phyloP scores from a whole-genome alignment of 2,888 invertebrate genomes.

The Brachyptera putata region DNA sequence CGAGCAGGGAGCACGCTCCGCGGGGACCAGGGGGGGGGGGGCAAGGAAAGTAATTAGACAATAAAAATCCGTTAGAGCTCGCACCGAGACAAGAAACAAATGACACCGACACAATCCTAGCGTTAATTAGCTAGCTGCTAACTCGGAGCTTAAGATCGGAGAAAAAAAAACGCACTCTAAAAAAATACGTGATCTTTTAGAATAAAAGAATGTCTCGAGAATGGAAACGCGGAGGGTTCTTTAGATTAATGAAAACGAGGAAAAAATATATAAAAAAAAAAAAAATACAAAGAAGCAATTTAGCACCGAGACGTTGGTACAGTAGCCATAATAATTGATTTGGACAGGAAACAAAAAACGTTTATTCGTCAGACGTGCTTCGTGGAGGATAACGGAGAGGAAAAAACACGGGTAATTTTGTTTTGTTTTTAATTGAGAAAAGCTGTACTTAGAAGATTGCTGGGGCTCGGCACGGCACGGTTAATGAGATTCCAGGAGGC shows the following conservation, averaged over 20 bases:
- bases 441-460: background rate
- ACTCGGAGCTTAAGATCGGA: constrained; percentile 8
- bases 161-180: constrained; percentile 1
- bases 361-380: background rate
- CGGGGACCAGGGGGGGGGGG: background rate
- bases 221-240: constrained; percentile 6
- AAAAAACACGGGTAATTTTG: background rate
- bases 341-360: background rate
- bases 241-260: constrained; percentile 17
- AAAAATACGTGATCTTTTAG: constrained; percentile 7
- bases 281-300: constrained; percentile 9
- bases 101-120: constrained; percentile 42
- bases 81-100: constrained; percentile 40
- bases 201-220: background rate
- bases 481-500: too few species aligned
- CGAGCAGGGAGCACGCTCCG: background rate
- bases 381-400: background rate
- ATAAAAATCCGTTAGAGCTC: constrained; percentile 46
- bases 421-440: constrained; percentile 3
- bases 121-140: constrained; percentile 22
- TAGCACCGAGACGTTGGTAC: background rate
- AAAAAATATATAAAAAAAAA: constrained; percentile 10
- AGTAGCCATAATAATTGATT: constrained; percentile 16
- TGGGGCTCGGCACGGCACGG: too few species aligned
- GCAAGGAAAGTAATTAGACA: constrained; percentile 46